These are phyloP conservation scores for Jaculus jaculus DNA, from an alignment of 2,113 vertebrate genomes.

Conservation along the genomic window DNA sequence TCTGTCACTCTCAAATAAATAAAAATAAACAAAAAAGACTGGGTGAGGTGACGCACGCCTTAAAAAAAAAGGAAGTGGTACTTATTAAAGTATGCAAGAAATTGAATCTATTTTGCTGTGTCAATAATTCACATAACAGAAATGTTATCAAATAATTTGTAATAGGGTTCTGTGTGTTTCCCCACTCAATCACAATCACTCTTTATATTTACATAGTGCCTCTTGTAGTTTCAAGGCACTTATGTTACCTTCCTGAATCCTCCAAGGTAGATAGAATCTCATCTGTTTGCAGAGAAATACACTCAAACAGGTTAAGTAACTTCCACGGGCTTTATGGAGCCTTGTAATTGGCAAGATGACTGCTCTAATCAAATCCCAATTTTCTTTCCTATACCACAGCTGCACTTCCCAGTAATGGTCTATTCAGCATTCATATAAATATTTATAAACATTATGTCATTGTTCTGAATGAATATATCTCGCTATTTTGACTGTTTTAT, in stretches of 20 bases:
- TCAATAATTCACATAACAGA: too few species aligned
- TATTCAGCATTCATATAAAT: constrained; percentile 55
- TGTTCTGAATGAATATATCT: constrained; percentile 9
- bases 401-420: constrained; percentile 20
- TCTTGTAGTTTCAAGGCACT: background rate
- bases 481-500: constrained; percentile 44
- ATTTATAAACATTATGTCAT: constrained; percentile 63
- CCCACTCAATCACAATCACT: background rate
- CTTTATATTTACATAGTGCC: background rate
- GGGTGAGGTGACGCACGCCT: too few species aligned
- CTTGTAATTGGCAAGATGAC: constrained; percentile 30
- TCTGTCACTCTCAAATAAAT: too few species aligned
- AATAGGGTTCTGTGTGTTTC: background rate
- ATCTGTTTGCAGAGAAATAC: background rate
- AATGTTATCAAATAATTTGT: too few species aligned
- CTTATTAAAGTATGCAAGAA: too few species aligned
- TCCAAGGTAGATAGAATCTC: background rate
- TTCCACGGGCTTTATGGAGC: background rate
- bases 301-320: constrained; percentile 13
- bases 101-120: too few species aligned
- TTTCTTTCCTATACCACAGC: constrained; percentile 49
- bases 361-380: background rate
- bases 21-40: too few species aligned
- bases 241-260: background rate
- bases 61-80: too few species aligned